Evolutionary conservation across 2,888 invertebrate species (phyloP).

Genomic region (Sarcophaga caerulescens): DNA sequence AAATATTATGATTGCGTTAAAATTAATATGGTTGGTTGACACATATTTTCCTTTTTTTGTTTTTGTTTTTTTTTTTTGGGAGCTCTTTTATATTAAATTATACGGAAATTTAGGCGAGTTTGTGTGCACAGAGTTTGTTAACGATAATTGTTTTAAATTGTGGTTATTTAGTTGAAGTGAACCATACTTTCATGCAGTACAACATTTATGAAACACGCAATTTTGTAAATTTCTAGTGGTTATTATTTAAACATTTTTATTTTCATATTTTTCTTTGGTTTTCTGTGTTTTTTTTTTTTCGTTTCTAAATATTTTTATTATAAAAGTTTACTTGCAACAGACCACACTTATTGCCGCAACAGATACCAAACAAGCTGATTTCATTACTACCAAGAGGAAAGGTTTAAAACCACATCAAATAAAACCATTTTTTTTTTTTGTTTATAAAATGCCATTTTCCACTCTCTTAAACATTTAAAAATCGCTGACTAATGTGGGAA

Average conservation of each 20-base stretch:
- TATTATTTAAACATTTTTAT: slow-evolving; percentile 10
- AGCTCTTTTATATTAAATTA: slow-evolving; percentile 10
- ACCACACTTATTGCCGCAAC: slow-evolving; percentile 18
- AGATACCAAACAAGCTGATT: neutral
- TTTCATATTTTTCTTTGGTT: neutral
- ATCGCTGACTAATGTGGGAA: too few relatives aligned
- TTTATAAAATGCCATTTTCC: too few relatives aligned
- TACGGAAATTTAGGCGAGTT: slow-evolving; percentile 15
- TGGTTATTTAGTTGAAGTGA: slow-evolving; percentile 29
- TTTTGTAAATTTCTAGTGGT: slow-evolving; percentile 50
- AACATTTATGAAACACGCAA: slow-evolving; percentile 20
- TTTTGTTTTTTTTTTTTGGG: neutral
- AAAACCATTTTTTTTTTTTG: too few relatives aligned
- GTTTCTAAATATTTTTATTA: neutral
- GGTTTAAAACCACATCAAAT: too few relatives aligned
- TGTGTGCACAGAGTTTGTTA: neutral
- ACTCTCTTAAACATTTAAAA: too few relatives aligned
- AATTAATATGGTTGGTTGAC: neutral
- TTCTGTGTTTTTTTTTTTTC: neutral
- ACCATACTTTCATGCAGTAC: neutral
- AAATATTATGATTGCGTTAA: neutral
- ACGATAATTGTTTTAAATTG: slow-evolving; percentile 51
- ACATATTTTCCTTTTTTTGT: slow-evolving; percentile 7
- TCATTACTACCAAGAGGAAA: neutral
- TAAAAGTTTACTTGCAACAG: slow-evolving; percentile 1